These are phyloP conservation scores for Apantesis nais DNA, from an alignment of 2,888 invertebrate genomes.

Conservation along the genomic window DNA sequence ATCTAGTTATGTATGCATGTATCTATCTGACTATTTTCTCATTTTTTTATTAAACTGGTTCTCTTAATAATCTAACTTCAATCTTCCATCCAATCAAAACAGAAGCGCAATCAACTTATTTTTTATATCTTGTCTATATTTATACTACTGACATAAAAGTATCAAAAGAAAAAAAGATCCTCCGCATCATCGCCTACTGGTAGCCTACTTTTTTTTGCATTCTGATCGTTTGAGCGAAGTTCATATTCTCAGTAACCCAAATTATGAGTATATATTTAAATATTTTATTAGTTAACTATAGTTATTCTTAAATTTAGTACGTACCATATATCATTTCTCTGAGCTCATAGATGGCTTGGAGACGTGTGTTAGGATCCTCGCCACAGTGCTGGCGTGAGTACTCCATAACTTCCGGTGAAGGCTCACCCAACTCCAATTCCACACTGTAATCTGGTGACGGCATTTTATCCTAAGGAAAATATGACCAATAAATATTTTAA, in stretches of 20 bases:
- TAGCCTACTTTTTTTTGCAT: no score
- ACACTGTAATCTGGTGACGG: slow-evolving; percentile 84
- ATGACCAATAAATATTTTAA: not conserved
- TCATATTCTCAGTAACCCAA: not conserved
- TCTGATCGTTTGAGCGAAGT: not conserved
- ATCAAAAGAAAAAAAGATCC: no score
- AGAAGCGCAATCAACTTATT: no score
- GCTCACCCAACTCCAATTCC: slow-evolving; percentile 88
- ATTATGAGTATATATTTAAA: not conserved
- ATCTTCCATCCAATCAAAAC: no score
- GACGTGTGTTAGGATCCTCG: slow-evolving; percentile 89
- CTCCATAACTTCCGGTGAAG: slow-evolving; percentile 88
- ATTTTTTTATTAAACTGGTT: no score
- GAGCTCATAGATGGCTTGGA: slow-evolving; percentile 89
- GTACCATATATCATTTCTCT: slow-evolving; percentile 91
- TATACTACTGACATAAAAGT: no score
- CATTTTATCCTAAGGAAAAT: slow-evolving; percentile 64
- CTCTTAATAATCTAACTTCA: no score
- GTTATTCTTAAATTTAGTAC: slow-evolving; percentile 26
- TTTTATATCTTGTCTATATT: no score
- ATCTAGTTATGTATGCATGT: no score
- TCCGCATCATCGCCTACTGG: no score
- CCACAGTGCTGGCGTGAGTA: slow-evolving; percentile 89
- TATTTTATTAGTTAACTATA: not conserved
- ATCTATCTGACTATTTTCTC: no score